Evolutionary conservation across 1,140 invertebrate genomes (phyloP), one percentile per base, ranked within the genome.

Genomic region (Drosophila neocordata): DNA sequence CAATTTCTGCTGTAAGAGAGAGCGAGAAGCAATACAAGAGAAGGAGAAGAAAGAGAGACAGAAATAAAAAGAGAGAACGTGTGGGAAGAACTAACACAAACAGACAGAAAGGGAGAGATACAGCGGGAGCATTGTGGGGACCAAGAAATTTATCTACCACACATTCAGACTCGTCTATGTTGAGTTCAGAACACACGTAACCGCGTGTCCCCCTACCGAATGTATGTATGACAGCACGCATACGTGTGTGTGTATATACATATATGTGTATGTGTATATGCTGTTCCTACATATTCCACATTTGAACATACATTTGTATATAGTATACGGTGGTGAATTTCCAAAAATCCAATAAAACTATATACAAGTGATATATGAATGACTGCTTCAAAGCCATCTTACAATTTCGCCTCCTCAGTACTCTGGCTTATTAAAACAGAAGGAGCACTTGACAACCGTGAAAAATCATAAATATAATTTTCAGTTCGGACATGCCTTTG

Each of bases 401-500:
- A 11, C 34, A 12, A 35, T 12, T 20, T 48, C 6, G 41, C 13
- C 15, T 15, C 31, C 13, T 34, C 1, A 35, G 35, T 13, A 56
- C 18, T 31, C 7, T 22, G n/a, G 41, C 57, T 35, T 38, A 44
- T 38, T 38, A 20, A 24, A 59, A 37, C 13, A 4, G 11, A 22
- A 59, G 41, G 41, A 24, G 37, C 58, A n/a, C 38, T 61, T 61
- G 59, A 61, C 59, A 44, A 61, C 59, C 22, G 22, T 18, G 11
- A 27, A 56, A 34, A 34, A 15, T 20, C 8, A 11, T 48, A 8
- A 13, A 56, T 35, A 27, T 34, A 12, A 8, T 35, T 35, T 73
- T 69, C 59, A 60, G 65, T 64, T 81, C 84, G 84, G 78, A 78
- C 80, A 77, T 70, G 73, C 73, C 70, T 62, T 74, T 77, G 66